Base-by-base conservation (phyloP, 1,140 invertebrate genomes). In the Sinonovacula constricta region DNA sequence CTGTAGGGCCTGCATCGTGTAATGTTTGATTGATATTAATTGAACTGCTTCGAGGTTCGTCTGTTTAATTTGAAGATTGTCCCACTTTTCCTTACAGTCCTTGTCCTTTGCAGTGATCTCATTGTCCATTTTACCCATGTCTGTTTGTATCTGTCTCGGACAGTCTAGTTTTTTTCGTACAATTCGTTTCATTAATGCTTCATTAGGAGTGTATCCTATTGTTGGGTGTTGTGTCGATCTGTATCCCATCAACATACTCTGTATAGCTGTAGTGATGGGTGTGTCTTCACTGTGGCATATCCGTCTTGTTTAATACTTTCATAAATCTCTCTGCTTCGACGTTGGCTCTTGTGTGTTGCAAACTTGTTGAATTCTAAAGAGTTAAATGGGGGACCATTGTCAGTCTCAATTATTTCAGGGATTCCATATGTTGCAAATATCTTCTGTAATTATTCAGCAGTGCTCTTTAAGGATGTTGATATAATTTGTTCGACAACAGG, bases 401-500 rank as follows among this genome's bases (percentile, higher is more conserved):
- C 24, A 33, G 53, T 24, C 28, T 59, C 56, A 22, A 59, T 4
- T 28, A 15, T 4, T 3, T 5, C 28, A 24, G 56, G 68, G 24
- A 30, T 70, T 24, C 67, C 68, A 39, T 70, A 53, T 36, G 53
- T 70, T 24, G 68, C 15, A 26, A 70, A 70, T 7, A 69, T 69
- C 18, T 24, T 56, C 34, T 34, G 34, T 18, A 69, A 31, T 24
- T 36, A 51, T n/a, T 56, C 49, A 31, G 22, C 45, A 31, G 62
- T 68, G 0, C 53, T 5, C 54, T 65, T 59, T 15, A 59, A 51
- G 30, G 60, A 67, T 53, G 80, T 79, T 31, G 63, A 71, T 36
- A n/a, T 60, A 7, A 83, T 39, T 30, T 53, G 53, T 34, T 82
- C 67, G 18, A 84, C 80, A 33, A 72, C 57, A 18, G 82, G 85